phyloP scores from a whole-genome alignment of 2,888 invertebrate species.

The Biston stratarius region DNA sequence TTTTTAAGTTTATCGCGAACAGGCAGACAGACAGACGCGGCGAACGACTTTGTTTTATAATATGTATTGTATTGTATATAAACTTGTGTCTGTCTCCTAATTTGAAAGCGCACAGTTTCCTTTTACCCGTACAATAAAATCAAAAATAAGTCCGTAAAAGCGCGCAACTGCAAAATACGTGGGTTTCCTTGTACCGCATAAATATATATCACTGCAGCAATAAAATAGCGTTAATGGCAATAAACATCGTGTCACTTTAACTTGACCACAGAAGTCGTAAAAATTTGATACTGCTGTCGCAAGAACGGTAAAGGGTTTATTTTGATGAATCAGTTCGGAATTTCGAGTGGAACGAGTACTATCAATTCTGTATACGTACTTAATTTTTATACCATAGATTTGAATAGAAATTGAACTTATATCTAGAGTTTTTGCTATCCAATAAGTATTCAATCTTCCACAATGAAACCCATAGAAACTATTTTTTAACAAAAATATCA shows the following conservation, averaged over 20 bases:
- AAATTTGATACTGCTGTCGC: constrained; percentile 62
- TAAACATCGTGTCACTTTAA: constrained; percentile 62
- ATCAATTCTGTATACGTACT: neutral
- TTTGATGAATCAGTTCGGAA: constrained; percentile 12
- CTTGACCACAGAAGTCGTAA: constrained; percentile 67
- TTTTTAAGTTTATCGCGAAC: too few species aligned
- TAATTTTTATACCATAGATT: neutral
- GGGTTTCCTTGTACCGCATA: constrained; percentile 45
- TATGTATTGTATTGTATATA: too few species aligned
- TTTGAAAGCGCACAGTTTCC: constrained; percentile 2
- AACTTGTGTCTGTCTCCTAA: neutral
- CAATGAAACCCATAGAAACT: too few species aligned
- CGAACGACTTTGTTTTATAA: too few species aligned
- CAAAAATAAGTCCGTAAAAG: constrained; percentile 22
- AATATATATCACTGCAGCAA: constrained; percentile 54
- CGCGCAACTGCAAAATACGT: constrained; percentile 25
- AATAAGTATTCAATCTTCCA: too few species aligned
- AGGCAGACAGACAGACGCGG: too few species aligned
- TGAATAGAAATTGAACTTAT: neutral
- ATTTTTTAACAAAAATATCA: too few species aligned
- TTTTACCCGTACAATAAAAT: constrained; percentile 4
- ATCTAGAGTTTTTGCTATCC: too few species aligned
- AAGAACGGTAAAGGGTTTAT: constrained; percentile 38
- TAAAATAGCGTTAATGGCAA: constrained; percentile 60
- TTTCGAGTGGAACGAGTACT: neutral